These are phyloP conservation scores for Unio pictorum DNA, from an alignment of 2,888 invertebrate genomes.

Conservation along the genomic window DNA sequence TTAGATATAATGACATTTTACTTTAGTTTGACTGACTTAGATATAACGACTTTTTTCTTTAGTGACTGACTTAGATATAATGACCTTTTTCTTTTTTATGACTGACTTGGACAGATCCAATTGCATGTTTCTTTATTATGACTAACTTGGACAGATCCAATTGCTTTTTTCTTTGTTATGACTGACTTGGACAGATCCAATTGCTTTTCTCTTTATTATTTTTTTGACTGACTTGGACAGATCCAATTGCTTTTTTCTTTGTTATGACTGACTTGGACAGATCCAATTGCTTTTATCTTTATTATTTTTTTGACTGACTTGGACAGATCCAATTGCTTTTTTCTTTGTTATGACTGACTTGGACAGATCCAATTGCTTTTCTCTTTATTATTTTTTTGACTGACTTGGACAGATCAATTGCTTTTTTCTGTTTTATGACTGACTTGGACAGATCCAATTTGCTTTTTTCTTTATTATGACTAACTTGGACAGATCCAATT, in stretches of 20 bases:
- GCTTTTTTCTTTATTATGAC: too few relatives aligned
- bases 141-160: too few relatives aligned
- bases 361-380: too few relatives aligned
- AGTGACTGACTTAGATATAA: too few relatives aligned
- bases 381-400: background rate
- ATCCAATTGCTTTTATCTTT: background rate
- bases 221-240: slow-evolving; percentile 2
- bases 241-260: slow-evolving; percentile 1
- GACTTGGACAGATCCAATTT: background rate
- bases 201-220: background rate
- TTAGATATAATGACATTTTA: too few relatives aligned
- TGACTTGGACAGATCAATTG: background rate
- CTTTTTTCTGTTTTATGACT: too few relatives aligned
- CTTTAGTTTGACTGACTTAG: too few relatives aligned
- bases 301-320: slow-evolving; percentile 1
- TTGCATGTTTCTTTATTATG: background rate
- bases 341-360: too few relatives aligned
- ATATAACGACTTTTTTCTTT: too few relatives aligned
- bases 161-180: too few relatives aligned
- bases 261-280: background rate
- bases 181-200: too few relatives aligned
- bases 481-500: background rate
- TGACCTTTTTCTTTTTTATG: background rate
- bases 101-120: background rate
- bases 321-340: background rate